These are phyloP conservation scores for Chloroceryle aenea DNA, from an alignment of 2,113 vertebrate species.

Conservation along the genomic window DNA sequence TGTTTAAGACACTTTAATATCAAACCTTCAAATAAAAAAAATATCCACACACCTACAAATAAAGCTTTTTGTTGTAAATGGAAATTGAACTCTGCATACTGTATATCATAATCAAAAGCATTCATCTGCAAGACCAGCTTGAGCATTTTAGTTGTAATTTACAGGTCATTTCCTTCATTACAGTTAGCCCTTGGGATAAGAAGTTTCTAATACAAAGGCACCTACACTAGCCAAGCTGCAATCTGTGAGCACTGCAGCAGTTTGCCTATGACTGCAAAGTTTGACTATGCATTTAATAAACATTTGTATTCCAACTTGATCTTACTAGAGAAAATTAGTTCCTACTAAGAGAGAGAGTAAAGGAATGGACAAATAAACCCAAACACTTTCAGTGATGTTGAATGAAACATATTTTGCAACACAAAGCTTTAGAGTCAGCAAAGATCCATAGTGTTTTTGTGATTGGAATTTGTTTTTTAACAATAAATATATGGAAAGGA, in stretches of 20 bases:
- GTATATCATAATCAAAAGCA: constrained; percentile 49
- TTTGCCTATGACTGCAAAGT: background rate
- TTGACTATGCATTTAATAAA: constrained; percentile 53
- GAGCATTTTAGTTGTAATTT: constrained; percentile 60
- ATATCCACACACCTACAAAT: background rate
- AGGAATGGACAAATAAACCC: constrained; percentile 22
- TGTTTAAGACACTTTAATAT: background rate
- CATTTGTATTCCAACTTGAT: constrained; percentile 21
- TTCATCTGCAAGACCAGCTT: constrained; percentile 55
- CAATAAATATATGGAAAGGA: background rate
- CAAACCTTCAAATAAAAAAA: background rate
- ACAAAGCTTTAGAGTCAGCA: constrained; percentile 7
- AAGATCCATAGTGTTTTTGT: background rate
- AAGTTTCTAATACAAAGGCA: constrained; percentile 37
- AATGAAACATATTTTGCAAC: background rate
- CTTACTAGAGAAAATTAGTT: constrained; percentile 25
- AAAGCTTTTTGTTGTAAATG: constrained; percentile 30
- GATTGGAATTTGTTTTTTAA: background rate
- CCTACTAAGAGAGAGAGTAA: background rate
- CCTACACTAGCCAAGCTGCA: background rate
- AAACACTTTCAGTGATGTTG: background rate
- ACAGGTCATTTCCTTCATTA: constrained; percentile 64
- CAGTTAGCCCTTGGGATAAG: constrained; percentile 37
- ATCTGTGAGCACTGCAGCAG: background rate
- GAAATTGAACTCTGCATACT: constrained; percentile 44